Evolutionary conservation across 2,888 invertebrate genomes (phyloP).

Genomic region (Drosophila meridiana): DNA sequence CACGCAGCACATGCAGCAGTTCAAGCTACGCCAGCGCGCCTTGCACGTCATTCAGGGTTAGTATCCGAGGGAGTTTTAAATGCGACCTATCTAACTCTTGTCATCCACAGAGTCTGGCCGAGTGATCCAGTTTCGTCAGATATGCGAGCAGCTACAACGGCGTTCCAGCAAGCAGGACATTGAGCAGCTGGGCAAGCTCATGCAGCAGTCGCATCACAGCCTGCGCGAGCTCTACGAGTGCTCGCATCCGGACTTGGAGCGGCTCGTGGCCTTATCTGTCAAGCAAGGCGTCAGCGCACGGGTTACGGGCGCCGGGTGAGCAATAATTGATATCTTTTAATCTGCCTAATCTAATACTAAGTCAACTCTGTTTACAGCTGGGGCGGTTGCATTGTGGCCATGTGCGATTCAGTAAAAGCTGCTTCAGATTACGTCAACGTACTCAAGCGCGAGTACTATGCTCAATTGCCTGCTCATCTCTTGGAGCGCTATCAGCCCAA

Average conservation of each 20-base stretch:
- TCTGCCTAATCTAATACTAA: not conserved
- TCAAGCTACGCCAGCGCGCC: conserved; percentile 94
- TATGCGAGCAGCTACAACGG: conserved; percentile 84
- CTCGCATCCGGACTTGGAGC: conserved; percentile 94
- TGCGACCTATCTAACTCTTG: not conserved
- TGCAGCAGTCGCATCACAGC: conserved; percentile 95
- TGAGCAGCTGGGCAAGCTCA: conserved; percentile 90
- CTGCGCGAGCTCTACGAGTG: conserved; percentile 95
- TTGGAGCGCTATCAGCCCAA: conserved; percentile 85
- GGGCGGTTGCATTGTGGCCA: conserved; percentile 98
- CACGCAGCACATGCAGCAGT: conserved; percentile 88
- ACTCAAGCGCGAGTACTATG: conserved; percentile 90
- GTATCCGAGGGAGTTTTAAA: conserved; percentile 8
- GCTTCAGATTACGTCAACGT: conserved; percentile 89
- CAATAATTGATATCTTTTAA: not conserved
- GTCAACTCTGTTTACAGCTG: conserved; percentile 87
- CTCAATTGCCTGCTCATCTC: conserved; percentile 85
- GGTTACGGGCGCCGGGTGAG: conserved; percentile 96
- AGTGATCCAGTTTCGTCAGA: conserved; percentile 91
- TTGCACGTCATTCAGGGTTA: conserved; percentile 94
- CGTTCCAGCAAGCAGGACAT: conserved; percentile 60
- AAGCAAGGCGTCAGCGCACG: conserved; percentile 92
- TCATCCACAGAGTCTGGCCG: conserved; percentile 90
- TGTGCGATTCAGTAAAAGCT: conserved; percentile 86
- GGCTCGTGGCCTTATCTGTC: conserved; percentile 90